Evolutionary conservation across 2,113 vertebrate genomes (phyloP).

Genomic region (Glaucomys volans): DNA sequence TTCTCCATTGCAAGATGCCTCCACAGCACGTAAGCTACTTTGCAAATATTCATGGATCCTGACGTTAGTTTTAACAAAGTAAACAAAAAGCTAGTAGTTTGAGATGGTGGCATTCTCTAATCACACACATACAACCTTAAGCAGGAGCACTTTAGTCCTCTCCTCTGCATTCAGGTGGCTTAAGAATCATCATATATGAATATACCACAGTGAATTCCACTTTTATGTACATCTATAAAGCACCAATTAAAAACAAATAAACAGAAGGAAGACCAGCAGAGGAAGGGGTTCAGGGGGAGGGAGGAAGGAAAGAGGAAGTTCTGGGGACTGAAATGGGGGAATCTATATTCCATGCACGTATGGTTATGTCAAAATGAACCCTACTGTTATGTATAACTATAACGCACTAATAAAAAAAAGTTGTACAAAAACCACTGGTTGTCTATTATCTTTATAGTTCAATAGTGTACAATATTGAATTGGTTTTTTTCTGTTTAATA

Average conservation of each 20-base stretch:
- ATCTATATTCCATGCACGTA: too few relatives aligned
- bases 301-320: too few relatives aligned
- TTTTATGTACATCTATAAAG: too few relatives aligned
- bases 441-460: not conserved
- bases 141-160: not conserved
- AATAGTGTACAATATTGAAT: not conserved
- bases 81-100: not conserved
- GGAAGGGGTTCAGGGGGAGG: too few relatives aligned
- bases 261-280: too few relatives aligned
- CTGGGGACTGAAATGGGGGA: too few relatives aligned
- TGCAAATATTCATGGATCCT: not conserved
- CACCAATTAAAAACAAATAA: too few relatives aligned
- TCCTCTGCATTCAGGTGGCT: not conserved
- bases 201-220: too few relatives aligned
- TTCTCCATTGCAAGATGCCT: not conserved
- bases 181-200: not conserved
- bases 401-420: too few relatives aligned
- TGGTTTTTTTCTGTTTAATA: not conserved
- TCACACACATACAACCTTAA: not conserved
- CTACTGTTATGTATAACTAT: too few relatives aligned
- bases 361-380: too few relatives aligned
- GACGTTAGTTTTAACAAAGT: slow-evolving; percentile 34
- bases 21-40: not conserved
- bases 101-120: not conserved
- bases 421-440: not conserved